A percentile compares a stretch with the other conserved stretches of the same genome.
Conservation (phyloP, 2,888 invertebrate species). For the Epiblema foenella region DNA sequence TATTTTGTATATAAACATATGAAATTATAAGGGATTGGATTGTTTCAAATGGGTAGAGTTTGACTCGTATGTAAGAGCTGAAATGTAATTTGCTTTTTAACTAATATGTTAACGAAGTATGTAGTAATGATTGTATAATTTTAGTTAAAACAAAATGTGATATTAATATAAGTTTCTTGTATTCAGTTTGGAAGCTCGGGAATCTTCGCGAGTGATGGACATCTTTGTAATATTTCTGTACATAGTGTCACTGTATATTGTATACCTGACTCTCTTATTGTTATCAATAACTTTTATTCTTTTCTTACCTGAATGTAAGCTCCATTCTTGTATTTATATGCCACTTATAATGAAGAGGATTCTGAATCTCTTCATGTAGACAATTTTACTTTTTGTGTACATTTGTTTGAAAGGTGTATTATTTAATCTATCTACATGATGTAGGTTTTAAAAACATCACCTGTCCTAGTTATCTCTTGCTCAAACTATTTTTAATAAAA, state of each 20-base stretch:
- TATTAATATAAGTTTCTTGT: slow-evolving; percentile 69
- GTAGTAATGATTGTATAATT: slow-evolving; percentile 35
- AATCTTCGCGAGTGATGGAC: slow-evolving; percentile 30
- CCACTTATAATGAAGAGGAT: slow-evolving; percentile 25
- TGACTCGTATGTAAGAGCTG: background rate
- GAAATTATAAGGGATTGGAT: slow-evolving; percentile 2
- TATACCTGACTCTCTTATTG: slow-evolving; percentile 16
- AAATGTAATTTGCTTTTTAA: slow-evolving; percentile 20
- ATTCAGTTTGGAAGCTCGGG: slow-evolving; percentile 50
- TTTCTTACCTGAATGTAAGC: slow-evolving; percentile 26
- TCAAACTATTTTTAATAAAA: slow-evolving; percentile 35
- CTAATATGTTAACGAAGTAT: slow-evolving; percentile 12
- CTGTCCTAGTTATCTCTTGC: slow-evolving; percentile 40
- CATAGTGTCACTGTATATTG: slow-evolving; percentile 47
- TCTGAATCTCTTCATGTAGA: slow-evolving; percentile 35
- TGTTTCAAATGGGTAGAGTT: slow-evolving; percentile 14
- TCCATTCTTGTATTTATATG: slow-evolving; percentile 19
- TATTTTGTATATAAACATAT: slow-evolving; percentile 18
- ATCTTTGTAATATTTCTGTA: slow-evolving; percentile 51
- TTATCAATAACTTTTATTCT: background rate
- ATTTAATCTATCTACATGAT: slow-evolving; percentile 16
- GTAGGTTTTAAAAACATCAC: slow-evolving; percentile 25
- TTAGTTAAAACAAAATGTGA: slow-evolving; percentile 66
- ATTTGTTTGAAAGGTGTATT: slow-evolving; percentile 15
- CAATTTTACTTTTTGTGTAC: slow-evolving; percentile 29